Percentiles rank a stretch among this genome's conserved stretches.
Evolutionary conservation across 1,140 invertebrate genomes (phyloP).

Genomic region (Sesamia nonagrioides): DNA sequence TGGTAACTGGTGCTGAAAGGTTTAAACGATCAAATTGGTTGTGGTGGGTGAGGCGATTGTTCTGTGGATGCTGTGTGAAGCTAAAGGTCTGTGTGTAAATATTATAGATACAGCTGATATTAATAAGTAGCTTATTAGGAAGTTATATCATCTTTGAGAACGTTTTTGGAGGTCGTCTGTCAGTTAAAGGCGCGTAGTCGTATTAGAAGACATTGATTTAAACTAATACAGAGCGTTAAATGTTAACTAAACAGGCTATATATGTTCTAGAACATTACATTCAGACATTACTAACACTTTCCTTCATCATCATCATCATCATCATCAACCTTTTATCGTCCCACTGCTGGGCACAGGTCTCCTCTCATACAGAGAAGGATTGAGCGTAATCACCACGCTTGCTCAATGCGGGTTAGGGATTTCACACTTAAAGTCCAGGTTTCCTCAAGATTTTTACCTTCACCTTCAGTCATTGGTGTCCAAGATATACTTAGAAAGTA

Average conservation of each 20-base stretch:
- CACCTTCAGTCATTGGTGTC: no score
- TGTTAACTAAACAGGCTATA: not conserved
- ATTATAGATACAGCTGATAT: not conserved
- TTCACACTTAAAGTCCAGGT: no score
- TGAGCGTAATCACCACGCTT: no score
- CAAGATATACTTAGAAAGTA: no score
- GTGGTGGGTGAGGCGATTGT: constrained; percentile 7
- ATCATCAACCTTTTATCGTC: no score
- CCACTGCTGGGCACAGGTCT: no score
- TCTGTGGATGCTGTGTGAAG: not conserved
- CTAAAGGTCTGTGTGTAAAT: not conserved
- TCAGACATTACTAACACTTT: not conserved
- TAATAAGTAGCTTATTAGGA: not conserved
- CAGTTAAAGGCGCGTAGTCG: no score
- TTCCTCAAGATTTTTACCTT: no score
- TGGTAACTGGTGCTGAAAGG: constrained; percentile 41
- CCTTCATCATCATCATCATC: no score
- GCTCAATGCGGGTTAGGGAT: no score
- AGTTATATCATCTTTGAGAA: not conserved
- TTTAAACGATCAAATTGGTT: constrained; percentile 43
- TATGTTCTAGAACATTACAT: not conserved
- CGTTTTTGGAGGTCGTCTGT: no score
- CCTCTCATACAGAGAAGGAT: no score
- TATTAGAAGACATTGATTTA: not conserved
- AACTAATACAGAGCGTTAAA: not conserved